Evolutionary conservation across 2,888 invertebrate species (phyloP).

Genomic region (Pristionchus maxplancki): DNA sequence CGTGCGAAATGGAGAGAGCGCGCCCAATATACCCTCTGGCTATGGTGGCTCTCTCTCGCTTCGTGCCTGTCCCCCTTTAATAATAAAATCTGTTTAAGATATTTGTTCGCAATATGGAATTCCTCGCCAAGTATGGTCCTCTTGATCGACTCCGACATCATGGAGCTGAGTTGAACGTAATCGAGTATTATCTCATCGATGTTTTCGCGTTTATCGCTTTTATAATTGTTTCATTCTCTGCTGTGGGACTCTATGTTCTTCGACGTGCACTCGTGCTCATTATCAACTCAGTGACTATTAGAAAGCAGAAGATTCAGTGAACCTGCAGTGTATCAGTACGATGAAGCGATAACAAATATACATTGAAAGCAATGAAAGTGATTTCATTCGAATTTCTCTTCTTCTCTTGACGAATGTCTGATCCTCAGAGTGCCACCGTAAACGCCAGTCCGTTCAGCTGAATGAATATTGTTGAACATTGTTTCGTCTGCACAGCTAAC

Average conservation of each 20-base stretch:
- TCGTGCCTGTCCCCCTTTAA: too few relatives aligned
- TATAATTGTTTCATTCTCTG: background rate
- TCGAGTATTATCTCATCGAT: background rate
- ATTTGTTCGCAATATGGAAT: background rate
- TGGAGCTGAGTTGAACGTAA: background rate
- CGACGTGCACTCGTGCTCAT: too few relatives aligned
- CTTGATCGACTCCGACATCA: background rate
- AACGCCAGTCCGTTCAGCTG: background rate
- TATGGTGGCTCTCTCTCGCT: too few relatives aligned
- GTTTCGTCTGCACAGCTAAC: background rate
- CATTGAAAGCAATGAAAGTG: too few relatives aligned
- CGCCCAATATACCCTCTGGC: too few relatives aligned
- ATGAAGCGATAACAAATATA: too few relatives aligned
- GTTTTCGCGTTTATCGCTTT: background rate
- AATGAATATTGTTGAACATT: background rate
- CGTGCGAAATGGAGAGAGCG: too few relatives aligned
- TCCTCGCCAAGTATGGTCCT: constrained; percentile 4
- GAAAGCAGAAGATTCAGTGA: background rate
- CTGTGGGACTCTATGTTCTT: background rate
- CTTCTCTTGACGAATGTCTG: background rate
- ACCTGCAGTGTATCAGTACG: too few relatives aligned
- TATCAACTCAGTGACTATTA: background rate
- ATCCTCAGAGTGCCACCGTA: background rate
- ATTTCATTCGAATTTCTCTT: background rate
- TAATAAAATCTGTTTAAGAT: background rate